Evolutionary conservation across 1,140 invertebrate genomes (phyloP).

Genomic region (Drosophila virilis): DNA sequence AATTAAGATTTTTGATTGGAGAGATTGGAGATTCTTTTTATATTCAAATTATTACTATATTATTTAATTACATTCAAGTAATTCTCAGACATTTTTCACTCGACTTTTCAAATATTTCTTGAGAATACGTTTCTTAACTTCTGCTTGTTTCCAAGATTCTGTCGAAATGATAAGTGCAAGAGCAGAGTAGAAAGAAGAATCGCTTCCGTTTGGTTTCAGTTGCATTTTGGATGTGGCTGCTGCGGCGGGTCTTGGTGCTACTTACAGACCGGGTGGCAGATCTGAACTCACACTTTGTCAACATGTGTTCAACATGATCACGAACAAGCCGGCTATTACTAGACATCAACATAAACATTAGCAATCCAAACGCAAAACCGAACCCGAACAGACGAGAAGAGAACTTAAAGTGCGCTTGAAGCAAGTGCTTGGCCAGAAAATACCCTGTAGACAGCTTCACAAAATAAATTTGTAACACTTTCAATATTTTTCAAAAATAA

Average conservation of each 20-base stretch:
- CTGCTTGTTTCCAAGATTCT: not conserved
- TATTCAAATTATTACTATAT: no score
- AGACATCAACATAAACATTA: constrained; percentile 45
- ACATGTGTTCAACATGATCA: constrained; percentile 77
- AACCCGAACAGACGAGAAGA: constrained; percentile 9
- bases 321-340: constrained; percentile 63
- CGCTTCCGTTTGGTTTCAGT: constrained; percentile 74
- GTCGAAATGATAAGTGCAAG: constrained; percentile 1
- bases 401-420: not conserved
- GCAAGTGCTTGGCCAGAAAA: not conserved
- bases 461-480: not conserved
- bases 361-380: constrained; percentile 37
- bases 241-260: constrained; percentile 42
- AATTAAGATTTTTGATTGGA: not conserved
- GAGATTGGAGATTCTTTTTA: no score
- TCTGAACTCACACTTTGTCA: constrained; percentile 63
- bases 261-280: constrained; percentile 15
- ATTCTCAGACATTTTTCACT: no score
- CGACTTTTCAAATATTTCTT: no score
- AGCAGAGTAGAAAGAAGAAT: constrained; percentile 16
- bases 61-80: no score
- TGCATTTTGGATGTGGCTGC: constrained; percentile 53
- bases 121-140: no score
- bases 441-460: not conserved
- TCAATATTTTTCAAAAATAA: no score